These are phyloP conservation scores for Frankliniella intonsa DNA, from an alignment of 2,888 invertebrate species.

Conservation along the genomic window DNA sequence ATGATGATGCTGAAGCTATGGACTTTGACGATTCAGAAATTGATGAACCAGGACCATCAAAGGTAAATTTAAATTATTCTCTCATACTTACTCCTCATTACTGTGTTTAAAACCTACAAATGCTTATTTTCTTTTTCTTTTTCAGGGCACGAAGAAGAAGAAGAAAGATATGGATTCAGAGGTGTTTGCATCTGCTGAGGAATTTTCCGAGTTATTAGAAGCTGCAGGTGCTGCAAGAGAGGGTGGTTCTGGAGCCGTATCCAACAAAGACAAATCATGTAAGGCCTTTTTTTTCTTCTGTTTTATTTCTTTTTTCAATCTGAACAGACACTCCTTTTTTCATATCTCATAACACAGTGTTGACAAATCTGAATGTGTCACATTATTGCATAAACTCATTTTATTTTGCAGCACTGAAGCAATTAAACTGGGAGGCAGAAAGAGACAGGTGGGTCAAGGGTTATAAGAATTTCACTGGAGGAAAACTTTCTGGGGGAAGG, in stretches of 20 bases:
- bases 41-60: slow-evolving; percentile 23
- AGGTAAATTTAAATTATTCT: not conserved
- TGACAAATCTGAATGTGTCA: not conserved
- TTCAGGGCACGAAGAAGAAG: slow-evolving; percentile 27
- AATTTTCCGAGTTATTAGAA: slow-evolving; percentile 83
- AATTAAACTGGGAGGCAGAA: slow-evolving; percentile 76
- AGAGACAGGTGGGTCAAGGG: slow-evolving; percentile 58
- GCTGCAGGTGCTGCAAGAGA: slow-evolving; percentile 67
- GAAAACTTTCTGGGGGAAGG: not conserved
- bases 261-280: slow-evolving; percentile 73
- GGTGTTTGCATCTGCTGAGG: slow-evolving; percentile 78
- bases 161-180: slow-evolving; percentile 40
- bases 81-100: not conserved
- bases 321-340: not conserved
- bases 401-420: slow-evolving; percentile 54
- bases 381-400: slow-evolving; percentile 27
- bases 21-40: slow-evolving; percentile 37
- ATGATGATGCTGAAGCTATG: slow-evolving; percentile 41
- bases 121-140: not conserved
- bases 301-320: slow-evolving; percentile 34
- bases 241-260: slow-evolving; percentile 64
- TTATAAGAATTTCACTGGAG: slow-evolving; percentile 32
- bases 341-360: not conserved
- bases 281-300: slow-evolving; percentile 39
- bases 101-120: no score